Base-by-base conservation (phyloP, 2,113 vertebrate species). In the Atlantisia rogersi region DNA sequence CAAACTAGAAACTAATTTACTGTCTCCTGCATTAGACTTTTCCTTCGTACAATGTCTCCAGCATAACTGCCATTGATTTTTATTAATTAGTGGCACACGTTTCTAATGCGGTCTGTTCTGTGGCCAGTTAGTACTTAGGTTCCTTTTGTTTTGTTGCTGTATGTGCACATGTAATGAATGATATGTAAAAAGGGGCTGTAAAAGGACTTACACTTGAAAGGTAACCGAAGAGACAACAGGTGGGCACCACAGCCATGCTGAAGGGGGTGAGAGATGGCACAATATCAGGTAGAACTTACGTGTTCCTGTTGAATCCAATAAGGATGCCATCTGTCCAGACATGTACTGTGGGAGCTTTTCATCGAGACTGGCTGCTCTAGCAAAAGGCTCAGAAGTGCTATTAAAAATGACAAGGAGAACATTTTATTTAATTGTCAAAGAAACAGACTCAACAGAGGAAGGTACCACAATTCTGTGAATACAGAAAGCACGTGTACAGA, bases 1-100 rank as follows among this genome's bases (percentile, higher is more conserved):
- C 40, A 92, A 95, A 88, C 90, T 64, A 68, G 79, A 90, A 94
- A 90, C 73, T 90, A 83, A 93, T 97, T 93, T 95, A 88, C 90
- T 94, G 81, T 69, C 74, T 93, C 42, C 69, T 93, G 60, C 77
- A 79, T 93, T 75, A 86, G 86, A 26, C 53, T 92, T 21, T 90
- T 83, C 39, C 53, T 29, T 56, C 50, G 67, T 79, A 42, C 1
- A 0, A 53, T 80, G 74, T 89, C 55, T 92, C 37, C 91, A 87
- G 46, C 21, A 17, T 73, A 92, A 79, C 65, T 93, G 25, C 42
- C 53, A 93, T 93, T 90, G 82, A 92, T 94, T 84, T 92, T 94
- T 86, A 69, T 96, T 95, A 89, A 94, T 91, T 90, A 79, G 69
- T 29, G 53, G 37, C n/a, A 64, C 48, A 52, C 37, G 63, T 89